Base-by-base conservation (phyloP, 2,797 vertebrate genomes). In the Sebastes jordani region DNA sequence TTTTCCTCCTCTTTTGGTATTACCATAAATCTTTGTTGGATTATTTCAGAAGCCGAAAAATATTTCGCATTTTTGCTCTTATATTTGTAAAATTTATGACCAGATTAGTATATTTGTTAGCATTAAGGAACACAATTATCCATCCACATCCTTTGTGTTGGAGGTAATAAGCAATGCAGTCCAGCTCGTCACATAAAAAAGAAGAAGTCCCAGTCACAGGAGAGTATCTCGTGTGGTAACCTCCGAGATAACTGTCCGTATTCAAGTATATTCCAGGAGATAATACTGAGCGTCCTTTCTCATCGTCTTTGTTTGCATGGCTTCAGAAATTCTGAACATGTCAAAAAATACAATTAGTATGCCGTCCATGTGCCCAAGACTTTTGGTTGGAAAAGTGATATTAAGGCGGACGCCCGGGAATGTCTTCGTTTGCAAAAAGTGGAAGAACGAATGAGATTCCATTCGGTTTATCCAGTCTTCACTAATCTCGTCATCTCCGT, bases 211-310 rank as follows among this genome's bases (percentile, higher is more conserved):
- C 84, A 81, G 62, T 80, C 65, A 52, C 54, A 77, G 60, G 59
- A 80, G 64, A 76, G 69, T 6, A 10, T 69, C 52, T 29, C 32
- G 10, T 59, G 13, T 65, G 55, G 78, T 54, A 78, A 78, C 66
- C 65, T 13, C 63, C 63, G n/a, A 52, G 63, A 49, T 7, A 71
- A 70, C 77, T 30, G 74, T 90, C 49, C 61, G 65, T 85, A 80
- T 95, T 96, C 95, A 96, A 96, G 95, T 96, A 96, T 89, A 92
- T 91, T 94, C 95, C 95, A 96, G 95, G 94, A 95, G 86, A 90
- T 86, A 91, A 91, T 79, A 88, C 82, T 89, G 77, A 86, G 86
- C 49, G 80, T 85, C 81, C 80, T 78, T 78, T 79, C 70, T 86
- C 82, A 34, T 60, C 38, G 81, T 88, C 83, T 89, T 89, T 76